Conservation (phyloP, 2,797 vertebrate species). For the Gallinago solitaria region DNA sequence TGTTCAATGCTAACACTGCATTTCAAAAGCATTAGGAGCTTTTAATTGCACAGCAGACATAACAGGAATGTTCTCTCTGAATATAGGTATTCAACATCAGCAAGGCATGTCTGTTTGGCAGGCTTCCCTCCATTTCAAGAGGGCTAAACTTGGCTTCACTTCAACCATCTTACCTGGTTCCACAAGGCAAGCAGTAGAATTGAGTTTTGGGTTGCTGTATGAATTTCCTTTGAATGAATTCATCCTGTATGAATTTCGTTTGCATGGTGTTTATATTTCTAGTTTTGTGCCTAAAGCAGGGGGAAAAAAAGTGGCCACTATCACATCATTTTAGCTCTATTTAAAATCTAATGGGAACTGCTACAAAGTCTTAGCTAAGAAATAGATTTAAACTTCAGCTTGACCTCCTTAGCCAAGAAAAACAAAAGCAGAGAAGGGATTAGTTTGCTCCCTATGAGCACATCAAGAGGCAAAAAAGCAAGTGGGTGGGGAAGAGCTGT, state of each 20-base stretch:
- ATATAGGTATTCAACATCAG: neutral
- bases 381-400: conserved; percentile 17
- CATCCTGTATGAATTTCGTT: neutral
- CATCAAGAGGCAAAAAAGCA: neutral
- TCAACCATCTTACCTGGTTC: neutral
- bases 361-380: neutral
- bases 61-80: neutral
- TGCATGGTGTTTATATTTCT: neutral
- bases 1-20: neutral
- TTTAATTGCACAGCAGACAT: neutral
- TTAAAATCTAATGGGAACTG: conserved; percentile 1
- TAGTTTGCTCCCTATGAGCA: neutral
- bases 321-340: neutral
- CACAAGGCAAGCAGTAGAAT: neutral
- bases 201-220: neutral
- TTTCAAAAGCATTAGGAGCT: neutral
- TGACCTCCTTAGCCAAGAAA: conserved; percentile 19
- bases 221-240: too few species aligned
- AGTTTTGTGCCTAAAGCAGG: neutral
- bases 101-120: neutral
- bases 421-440: conserved; percentile 3
- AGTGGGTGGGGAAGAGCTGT: neutral
- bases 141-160: neutral
- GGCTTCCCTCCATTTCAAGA: neutral
- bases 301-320: neutral